Base-by-base conservation (phyloP, 2,888 invertebrate genomes). In the Callyntrura sp. region DNA sequence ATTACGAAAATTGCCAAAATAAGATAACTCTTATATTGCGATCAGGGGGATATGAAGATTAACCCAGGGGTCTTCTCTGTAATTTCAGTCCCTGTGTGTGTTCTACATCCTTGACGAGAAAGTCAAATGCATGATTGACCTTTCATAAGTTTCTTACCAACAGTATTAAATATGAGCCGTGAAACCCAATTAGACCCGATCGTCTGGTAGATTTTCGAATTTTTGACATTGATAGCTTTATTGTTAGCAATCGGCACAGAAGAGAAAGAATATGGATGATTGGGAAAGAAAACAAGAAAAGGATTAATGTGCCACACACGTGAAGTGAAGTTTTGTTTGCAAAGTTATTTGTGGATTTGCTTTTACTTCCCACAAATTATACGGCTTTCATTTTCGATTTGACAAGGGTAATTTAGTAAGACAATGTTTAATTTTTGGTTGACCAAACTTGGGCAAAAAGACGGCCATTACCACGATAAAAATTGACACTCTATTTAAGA, bases 221-320 rank as follows among this genome's bases (percentile, higher is more conserved):
- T 85, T 85, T 57, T 89, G 84, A 85, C 89, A 89, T 17, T 85
- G 79, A 76, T 76, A 65, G 62, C 78, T 89, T 84, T 89, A 84
- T 60, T 57, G 57, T 35, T 73, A 20, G 43, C 45, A 23, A 88
- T 65, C 85, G 68, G 85, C 78, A 57, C 85, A 79, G 70, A 14
- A 60, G 25, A 76, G 48, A 83, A 76, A 65, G 51, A 76, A 62
- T 78, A 17, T 70, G 14, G 62, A 82, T 17, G 45, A 20, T 48
- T 51, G 82, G n/a, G 20, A 43, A 28, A 25, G 48, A 23, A 57
- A 81, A 70, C 55, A 20, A 57, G 14, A n/a, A 4, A 51, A 4
- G 5, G 17, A 20, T 60, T 25, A 28, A 28, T 11, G 48, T 76
- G 48, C 78, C 85, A 62, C 78, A 68, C 68, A 76, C 65, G 28